phyloP scores from a whole-genome alignment of 2,797 vertebrate species.

The Valencia hispanica region DNA sequence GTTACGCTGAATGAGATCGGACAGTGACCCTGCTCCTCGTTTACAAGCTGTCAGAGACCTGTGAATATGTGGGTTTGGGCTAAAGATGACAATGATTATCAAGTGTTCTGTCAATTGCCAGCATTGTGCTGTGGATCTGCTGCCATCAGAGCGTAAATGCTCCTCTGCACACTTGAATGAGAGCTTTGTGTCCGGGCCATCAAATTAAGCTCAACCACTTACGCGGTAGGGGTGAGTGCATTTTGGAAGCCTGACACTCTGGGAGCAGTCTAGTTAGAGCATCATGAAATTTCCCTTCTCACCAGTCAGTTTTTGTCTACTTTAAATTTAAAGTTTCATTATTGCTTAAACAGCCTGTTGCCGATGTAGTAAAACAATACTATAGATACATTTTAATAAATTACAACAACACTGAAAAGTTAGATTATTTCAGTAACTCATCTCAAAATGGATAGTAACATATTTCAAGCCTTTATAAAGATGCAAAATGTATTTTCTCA shows the following conservation, averaged over 20 bases:
- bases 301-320: slow-evolving; percentile 17
- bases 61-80: slow-evolving; percentile 16
- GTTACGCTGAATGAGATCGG: slow-evolving; percentile 8
- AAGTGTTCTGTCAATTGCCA: slow-evolving; percentile 26
- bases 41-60: slow-evolving; percentile 9
- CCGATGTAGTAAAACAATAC: background rate
- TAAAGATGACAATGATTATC: slow-evolving; percentile 27
- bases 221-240: background rate
- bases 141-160: slow-evolving; percentile 34
- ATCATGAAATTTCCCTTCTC: slow-evolving; percentile 9
- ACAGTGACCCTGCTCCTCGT: slow-evolving; percentile 14
- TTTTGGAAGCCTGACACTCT: slow-evolving; percentile 27
- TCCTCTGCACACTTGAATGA: slow-evolving; percentile 35
- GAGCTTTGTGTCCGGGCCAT: slow-evolving; percentile 22
- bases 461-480: background rate
- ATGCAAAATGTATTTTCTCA: too few relatives aligned
- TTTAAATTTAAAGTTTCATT: slow-evolving; percentile 15
- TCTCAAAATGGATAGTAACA: background rate
- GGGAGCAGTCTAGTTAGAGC: slow-evolving; percentile 4
- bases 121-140: slow-evolving; percentile 35
- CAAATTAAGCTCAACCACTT: slow-evolving; percentile 36
- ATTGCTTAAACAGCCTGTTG: slow-evolving; percentile 2
- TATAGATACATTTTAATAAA: background rate
- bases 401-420: background rate
- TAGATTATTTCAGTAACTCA: background rate